A percentile compares a stretch with the other conserved stretches of the same genome.
These are phyloP conservation scores for Alectoris magna DNA, from an alignment of 2,797 vertebrate species.

Conservation along the genomic window DNA sequence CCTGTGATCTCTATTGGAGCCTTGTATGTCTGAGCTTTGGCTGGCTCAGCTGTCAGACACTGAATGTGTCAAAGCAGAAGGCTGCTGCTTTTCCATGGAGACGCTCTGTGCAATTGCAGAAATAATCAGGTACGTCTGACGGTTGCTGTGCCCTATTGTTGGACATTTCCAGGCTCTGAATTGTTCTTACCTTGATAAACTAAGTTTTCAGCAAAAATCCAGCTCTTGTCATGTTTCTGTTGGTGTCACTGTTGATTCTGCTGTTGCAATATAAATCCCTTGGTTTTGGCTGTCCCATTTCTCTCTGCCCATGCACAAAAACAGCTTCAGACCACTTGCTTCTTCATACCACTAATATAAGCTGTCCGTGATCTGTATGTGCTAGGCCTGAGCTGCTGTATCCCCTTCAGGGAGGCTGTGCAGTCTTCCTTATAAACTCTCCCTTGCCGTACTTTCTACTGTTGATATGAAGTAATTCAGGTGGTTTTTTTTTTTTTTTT, in stretches of 20 bases:
- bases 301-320: neutral
- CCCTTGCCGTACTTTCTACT: neutral
- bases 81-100: conserved; percentile 70
- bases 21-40: neutral
- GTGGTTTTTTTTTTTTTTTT: neutral
- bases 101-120: conserved; percentile 17
- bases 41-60: conserved; percentile 28
- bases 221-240: neutral
- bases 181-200: conserved; percentile 10
- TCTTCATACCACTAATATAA: neutral
- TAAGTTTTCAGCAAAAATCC: conserved; percentile 8
- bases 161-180: neutral
- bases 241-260: neutral
- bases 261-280: neutral
- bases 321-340: neutral
- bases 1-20: conserved; percentile 22
- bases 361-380: neutral
- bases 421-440: neutral
- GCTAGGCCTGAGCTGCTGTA: neutral
- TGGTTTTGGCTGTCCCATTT: neutral
- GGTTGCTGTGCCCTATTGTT: conserved; percentile 37
- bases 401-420: neutral
- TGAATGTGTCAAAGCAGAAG: conserved; percentile 28
- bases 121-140: conserved; percentile 31
- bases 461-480: neutral